phyloP scores from a whole-genome alignment of 2,113 vertebrate species.

The Dasypus novemcinctus region DNA sequence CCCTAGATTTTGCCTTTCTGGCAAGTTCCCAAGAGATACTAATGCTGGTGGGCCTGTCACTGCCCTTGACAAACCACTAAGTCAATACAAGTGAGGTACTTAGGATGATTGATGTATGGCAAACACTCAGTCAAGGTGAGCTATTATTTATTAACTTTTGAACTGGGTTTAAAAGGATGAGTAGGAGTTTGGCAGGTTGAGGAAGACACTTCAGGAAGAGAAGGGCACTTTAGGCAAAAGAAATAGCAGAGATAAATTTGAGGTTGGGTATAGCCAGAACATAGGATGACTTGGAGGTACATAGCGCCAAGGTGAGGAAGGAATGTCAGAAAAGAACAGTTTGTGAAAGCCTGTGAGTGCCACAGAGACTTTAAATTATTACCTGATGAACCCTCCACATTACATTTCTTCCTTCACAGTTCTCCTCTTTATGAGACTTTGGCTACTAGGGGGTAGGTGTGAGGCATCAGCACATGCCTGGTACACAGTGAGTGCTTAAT shows the following conservation, averaged over 20 bases:
- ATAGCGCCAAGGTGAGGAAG: background rate
- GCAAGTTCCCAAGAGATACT: background rate
- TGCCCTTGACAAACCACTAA: background rate
- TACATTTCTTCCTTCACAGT: background rate
- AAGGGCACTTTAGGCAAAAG: background rate
- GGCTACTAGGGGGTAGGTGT: background rate
- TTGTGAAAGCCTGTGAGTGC: background rate
- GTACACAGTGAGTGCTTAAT: accelerated
- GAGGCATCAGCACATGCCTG: background rate
- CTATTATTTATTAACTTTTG: background rate
- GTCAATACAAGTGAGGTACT: background rate
- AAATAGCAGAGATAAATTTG: background rate
- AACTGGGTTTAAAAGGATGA: background rate
- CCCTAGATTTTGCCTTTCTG: background rate
- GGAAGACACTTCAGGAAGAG: background rate
- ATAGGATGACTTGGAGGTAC: no score
- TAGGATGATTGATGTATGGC: background rate
- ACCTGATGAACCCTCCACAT: background rate
- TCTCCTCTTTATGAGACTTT: background rate
- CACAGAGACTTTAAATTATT: background rate
- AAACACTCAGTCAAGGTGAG: background rate
- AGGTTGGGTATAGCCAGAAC: background rate
- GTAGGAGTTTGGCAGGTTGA: background rate
- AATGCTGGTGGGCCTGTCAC: background rate
- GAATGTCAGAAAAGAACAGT: background rate